Evolutionary conservation across 2,113 vertebrate genomes (phyloP).

Genomic region (Serinus canaria): DNA sequence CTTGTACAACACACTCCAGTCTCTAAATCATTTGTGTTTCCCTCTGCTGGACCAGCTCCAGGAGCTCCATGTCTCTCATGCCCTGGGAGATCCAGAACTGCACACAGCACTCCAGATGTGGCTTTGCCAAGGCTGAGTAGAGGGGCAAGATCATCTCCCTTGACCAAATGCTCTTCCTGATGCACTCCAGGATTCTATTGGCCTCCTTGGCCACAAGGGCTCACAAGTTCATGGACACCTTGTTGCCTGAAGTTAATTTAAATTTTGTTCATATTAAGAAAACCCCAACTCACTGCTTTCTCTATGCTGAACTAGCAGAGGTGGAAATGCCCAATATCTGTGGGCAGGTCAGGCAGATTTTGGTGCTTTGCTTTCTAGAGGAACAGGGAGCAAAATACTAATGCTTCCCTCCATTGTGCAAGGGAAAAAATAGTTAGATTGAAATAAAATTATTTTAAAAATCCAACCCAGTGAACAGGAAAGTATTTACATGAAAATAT

Average conservation of each 20-base stretch:
- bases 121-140: neutral
- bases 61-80: too few relatives aligned
- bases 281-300: neutral
- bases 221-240: neutral
- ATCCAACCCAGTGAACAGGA: neutral
- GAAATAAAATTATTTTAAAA: neutral
- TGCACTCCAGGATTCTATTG: too few relatives aligned
- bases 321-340: neutral
- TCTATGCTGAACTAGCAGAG: neutral
- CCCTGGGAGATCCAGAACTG: neutral
- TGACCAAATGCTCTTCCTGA: neutral
- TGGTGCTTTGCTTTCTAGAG: neutral
- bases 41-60: neutral
- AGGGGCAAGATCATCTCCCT: neutral
- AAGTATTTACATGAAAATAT: neutral
- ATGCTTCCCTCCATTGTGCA: neutral
- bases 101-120: neutral
- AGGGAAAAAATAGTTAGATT: neutral
- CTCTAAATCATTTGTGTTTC: neutral
- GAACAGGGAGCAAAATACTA: neutral
- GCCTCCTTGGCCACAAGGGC: neutral
- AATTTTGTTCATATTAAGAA: neutral
- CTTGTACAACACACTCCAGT: rapidly evolving
- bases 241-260: neutral
- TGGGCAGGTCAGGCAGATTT: neutral